Evolutionary conservation across 1,140 invertebrate species (phyloP), one percentile per base, ranked within the genome.

Genomic region (Ceratitis capitata): DNA sequence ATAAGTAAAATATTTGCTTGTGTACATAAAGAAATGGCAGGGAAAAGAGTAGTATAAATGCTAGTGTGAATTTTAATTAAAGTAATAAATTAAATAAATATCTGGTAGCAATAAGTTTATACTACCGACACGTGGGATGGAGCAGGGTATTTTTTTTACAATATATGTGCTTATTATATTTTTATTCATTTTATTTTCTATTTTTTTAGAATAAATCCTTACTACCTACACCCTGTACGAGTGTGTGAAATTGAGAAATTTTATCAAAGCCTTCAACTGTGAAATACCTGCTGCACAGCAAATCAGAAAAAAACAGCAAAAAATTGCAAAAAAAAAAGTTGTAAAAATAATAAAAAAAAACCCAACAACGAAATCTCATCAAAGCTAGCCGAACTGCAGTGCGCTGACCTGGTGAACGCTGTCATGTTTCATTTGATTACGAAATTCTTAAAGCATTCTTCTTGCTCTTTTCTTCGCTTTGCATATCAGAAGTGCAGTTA

Each of bases 401-500:
- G 61, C 61, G 61, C 61, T 69, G 61, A 69, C 61, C 61, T 69
- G 32, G 39, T 6, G 29, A 19, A 5, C 61, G 14, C 4, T 6
- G 29, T 69, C 61, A 69, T 35, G 61, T 69, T 35, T 32, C 12
- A 69, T 12, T 69, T 69, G 61, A 69, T 69, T 69, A 69, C 61
- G 32, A 69, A 69, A 69, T 69, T 69, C 61, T 39, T 69, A 29
- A 29, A 39, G 32, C 61, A 19, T 53, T 53, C 14, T 49, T 29
- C 29, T 32, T 32, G 14, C 29, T 69, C 9, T 7, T n/a, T 12
- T 39, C 39, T 69, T 69, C 61, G 39, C 19, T 69, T 69, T 39
- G 61, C 61, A 69, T 69, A 69, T 16, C 61, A 69, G n/a, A n/a
- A n/a, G n/a, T n/a, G n/a, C n/a, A n/a, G n/a, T n/a, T n/a, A n/a